Conservation (phyloP, 1,140 invertebrate species). For the Heliconius nattereri region DNA sequence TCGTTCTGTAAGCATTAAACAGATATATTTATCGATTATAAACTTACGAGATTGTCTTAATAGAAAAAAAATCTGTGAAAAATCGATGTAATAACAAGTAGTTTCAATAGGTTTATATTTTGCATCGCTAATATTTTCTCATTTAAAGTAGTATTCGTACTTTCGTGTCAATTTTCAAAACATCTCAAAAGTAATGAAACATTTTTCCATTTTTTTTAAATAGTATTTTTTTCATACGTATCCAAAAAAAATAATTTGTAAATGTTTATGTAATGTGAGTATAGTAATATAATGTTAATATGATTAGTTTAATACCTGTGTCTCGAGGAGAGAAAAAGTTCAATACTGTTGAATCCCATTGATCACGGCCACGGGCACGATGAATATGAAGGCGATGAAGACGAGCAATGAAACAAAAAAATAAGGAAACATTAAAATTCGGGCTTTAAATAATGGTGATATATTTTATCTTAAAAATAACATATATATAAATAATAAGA, state of each 20-base stretch:
- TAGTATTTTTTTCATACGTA: neutral
- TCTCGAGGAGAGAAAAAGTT: slow-evolving; percentile 61
- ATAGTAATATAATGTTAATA: slow-evolving; percentile 21
- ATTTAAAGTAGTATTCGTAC: too few species aligned
- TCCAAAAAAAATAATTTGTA: neutral
- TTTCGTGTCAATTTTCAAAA: too few species aligned
- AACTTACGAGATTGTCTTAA: slow-evolving; percentile 22
- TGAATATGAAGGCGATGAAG: slow-evolving; percentile 19
- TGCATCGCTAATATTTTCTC: too few species aligned
- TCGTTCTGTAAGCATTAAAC: slow-evolving; percentile 1
- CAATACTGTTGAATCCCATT: slow-evolving; percentile 57
- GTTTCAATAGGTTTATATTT: neutral
- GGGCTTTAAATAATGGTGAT: too few species aligned
- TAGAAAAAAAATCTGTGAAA: slow-evolving; percentile 10
- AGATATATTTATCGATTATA: neutral
- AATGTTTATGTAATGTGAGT: slow-evolving; percentile 20
- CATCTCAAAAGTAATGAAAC: neutral
- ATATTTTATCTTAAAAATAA: too few species aligned
- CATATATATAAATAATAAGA: too few species aligned
- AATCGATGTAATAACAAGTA: neutral
- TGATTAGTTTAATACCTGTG: slow-evolving; percentile 51
- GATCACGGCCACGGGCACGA: slow-evolving; percentile 14
- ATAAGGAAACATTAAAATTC: slow-evolving; percentile 43
- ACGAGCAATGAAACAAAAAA: slow-evolving; percentile 56
- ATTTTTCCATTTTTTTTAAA: neutral